Evolutionary conservation across 2,888 invertebrate species (phyloP).

Genomic region (Phyto melanocephala): DNA sequence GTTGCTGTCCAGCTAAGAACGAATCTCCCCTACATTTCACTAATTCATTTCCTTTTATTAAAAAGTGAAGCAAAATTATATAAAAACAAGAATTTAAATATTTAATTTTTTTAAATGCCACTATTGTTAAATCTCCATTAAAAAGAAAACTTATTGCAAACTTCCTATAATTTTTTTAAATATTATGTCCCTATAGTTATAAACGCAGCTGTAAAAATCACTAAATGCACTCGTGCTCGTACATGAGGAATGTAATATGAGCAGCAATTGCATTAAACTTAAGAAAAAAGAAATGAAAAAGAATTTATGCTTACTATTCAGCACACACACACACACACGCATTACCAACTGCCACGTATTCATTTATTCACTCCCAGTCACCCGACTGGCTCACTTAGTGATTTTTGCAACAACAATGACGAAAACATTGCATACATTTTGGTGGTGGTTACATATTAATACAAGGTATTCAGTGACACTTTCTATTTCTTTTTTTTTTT

Average conservation of each 20-base stretch:
- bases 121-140: too few species aligned
- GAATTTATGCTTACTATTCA: constrained; percentile 9
- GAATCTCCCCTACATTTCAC: too few species aligned
- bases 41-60: too few species aligned
- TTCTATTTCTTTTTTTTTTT: constrained; percentile 10
- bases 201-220: neutral
- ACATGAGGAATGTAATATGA: constrained; percentile 70
- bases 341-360: too few species aligned
- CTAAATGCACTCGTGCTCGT: neutral
- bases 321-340: constrained; percentile 8
- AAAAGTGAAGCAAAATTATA: too few species aligned
- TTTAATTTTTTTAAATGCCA: too few species aligned
- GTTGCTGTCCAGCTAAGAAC: too few species aligned
- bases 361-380: neutral
- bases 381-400: neutral
- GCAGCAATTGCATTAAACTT: constrained; percentile 74
- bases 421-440: neutral
- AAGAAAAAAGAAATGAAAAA: constrained; percentile 27
- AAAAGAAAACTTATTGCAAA: too few species aligned
- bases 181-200: neutral
- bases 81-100: too few species aligned
- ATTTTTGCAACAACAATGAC: neutral
- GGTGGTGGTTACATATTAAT: constrained; percentile 32
- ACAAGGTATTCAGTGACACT: constrained; percentile 46
- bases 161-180: too few species aligned